Conservation (phyloP, 35 echinoderm and acorn worm species). For the Anneissia japonica region DNA sequence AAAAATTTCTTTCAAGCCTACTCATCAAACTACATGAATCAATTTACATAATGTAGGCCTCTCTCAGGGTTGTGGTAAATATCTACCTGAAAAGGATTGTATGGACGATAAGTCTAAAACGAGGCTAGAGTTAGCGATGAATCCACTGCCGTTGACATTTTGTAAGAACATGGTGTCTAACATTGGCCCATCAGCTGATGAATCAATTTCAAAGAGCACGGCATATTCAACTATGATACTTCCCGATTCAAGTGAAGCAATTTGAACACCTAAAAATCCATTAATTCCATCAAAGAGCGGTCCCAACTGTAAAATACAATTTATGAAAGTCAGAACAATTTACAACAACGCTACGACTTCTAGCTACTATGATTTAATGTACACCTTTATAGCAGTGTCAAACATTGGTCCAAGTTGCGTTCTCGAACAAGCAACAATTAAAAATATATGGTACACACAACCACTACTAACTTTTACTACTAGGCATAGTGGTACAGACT, state of each 20-base stretch:
- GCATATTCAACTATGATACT: background rate
- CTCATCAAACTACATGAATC: too few species aligned
- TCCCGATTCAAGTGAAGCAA: background rate
- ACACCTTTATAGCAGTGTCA: too few species aligned
- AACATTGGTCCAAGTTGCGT: too few species aligned
- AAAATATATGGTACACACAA: too few species aligned
- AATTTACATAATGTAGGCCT: background rate
- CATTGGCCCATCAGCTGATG: background rate
- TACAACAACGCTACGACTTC: too few species aligned
- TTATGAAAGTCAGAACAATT: too few species aligned
- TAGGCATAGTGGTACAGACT: too few species aligned
- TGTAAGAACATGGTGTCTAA: background rate
- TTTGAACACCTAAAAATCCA: background rate
- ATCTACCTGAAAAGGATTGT: background rate
- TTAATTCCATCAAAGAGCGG: background rate
- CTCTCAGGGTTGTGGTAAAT: background rate
- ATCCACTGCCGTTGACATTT: background rate
- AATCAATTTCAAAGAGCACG: background rate
- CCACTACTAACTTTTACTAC: too few species aligned
- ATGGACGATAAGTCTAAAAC: background rate
- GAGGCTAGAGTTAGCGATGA: background rate
- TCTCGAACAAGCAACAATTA: too few species aligned
- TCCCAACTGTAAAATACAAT: background rate
- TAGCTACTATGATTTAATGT: too few species aligned
- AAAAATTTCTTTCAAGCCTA: too few species aligned